Evolutionary conservation across 2,113 vertebrate species (phyloP).

Genomic region (Vanacampus margaritifer): DNA sequence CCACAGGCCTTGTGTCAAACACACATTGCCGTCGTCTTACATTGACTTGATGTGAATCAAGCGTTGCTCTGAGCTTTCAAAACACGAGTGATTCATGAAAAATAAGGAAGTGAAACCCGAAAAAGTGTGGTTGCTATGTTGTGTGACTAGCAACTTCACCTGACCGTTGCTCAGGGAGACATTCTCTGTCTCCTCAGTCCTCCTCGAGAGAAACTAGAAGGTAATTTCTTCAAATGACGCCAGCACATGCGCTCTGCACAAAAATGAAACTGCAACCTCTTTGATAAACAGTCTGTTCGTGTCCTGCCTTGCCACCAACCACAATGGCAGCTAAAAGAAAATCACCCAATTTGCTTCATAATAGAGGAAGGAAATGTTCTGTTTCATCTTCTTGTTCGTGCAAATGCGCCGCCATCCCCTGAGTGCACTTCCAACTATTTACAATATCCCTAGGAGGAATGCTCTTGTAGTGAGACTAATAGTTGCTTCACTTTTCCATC

Average conservation of each 20-base stretch:
- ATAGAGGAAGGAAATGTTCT: slow-evolving; percentile 31
- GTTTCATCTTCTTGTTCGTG: slow-evolving; percentile 39
- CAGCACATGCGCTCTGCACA: neutral
- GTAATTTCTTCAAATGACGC: slow-evolving; percentile 51
- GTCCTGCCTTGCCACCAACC: neutral
- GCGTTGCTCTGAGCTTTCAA: slow-evolving; percentile 26
- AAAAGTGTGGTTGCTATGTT: slow-evolving; percentile 30
- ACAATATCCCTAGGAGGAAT: slow-evolving; percentile 17
- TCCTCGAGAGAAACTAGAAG: slow-evolving; percentile 28
- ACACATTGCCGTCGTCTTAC: neutral
- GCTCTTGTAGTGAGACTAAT: slow-evolving; percentile 10
- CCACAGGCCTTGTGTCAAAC: neutral
- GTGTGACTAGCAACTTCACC: slow-evolving; percentile 45
- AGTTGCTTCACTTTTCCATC: slow-evolving; percentile 26
- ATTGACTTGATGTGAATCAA: neutral
- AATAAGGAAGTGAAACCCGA: slow-evolving; percentile 55
- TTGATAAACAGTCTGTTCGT: slow-evolving; percentile 26
- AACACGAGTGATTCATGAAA: slow-evolving; percentile 34
- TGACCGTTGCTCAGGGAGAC: slow-evolving; percentile 21
- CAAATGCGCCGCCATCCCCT: slow-evolving; percentile 23
- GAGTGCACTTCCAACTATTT: slow-evolving; percentile 27
- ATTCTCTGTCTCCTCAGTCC: slow-evolving; percentile 35
- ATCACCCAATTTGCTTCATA: slow-evolving; percentile 36
- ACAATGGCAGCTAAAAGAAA: slow-evolving; percentile 20
- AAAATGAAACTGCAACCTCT: slow-evolving; percentile 11